Evolutionary conservation across 1,140 invertebrate species (phyloP).

Genomic region (Zaprionus nigranus): DNA sequence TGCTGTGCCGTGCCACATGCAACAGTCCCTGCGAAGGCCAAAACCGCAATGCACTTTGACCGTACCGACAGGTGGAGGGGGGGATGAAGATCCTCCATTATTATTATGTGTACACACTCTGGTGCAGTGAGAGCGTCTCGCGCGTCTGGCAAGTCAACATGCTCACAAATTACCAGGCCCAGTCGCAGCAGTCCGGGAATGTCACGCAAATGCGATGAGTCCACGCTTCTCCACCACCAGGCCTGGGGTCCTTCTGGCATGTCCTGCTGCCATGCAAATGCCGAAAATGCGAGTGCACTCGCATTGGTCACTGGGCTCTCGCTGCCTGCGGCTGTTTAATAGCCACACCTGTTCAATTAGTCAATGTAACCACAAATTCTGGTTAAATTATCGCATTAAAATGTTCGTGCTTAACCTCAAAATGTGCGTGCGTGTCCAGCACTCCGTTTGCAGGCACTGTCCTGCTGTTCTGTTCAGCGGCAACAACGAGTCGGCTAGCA

Average conservation of each 20-base stretch:
- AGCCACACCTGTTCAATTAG: conserved; percentile 84
- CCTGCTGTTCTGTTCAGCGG: conserved; percentile 37
- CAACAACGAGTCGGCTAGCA: conserved; percentile 6
- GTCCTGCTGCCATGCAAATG: conserved; percentile 65
- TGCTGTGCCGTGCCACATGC: conserved; percentile 64
- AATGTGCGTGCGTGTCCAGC: conserved; percentile 74
- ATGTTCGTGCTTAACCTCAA: conserved; percentile 83
- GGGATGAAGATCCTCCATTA: conserved; percentile 12
- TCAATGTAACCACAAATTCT: conserved; percentile 84
- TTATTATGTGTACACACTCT: conserved; percentile 47
- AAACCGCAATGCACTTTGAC: conserved; percentile 82
- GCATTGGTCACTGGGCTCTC: conserved; percentile 4
- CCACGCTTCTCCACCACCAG: conserved; percentile 1
- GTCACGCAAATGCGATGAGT: conserved; percentile 66
- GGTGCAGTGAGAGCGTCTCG: conserved; percentile 6
- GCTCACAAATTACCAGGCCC: conserved; percentile 80
- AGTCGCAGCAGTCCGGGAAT: conserved; percentile 47
- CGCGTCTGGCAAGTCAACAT: conserved; percentile 72
- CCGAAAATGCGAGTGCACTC: conserved; percentile 49
- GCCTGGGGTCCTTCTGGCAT: conserved; percentile 10
- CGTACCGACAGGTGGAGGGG: conserved; percentile 11
- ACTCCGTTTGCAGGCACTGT: neutral
- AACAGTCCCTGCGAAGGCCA: conserved; percentile 43
- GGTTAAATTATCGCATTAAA: conserved; percentile 85
- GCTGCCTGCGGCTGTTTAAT: conserved; percentile 79